phyloP scores from a whole-genome alignment of 1,140 invertebrate species.

The Parasteatoda tepidariorum region DNA sequence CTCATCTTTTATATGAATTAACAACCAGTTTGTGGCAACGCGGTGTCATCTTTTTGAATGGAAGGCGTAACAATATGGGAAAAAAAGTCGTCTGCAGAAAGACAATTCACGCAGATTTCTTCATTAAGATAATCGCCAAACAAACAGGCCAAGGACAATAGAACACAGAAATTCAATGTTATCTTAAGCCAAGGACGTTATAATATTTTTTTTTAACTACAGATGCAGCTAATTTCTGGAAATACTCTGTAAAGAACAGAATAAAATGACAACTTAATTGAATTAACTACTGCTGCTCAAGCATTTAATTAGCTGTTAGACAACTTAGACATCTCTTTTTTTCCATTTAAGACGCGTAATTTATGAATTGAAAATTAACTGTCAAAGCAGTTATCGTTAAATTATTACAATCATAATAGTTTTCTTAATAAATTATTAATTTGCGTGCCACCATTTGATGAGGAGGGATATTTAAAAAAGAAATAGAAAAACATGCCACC shows the following conservation, averaged over 20 bases:
- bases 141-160: constrained; percentile 2
- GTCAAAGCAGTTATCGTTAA: no score
- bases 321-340: no score
- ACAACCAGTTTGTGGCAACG: background rate
- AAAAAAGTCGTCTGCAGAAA: background rate
- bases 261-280: background rate
- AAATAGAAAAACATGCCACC: no score
- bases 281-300: no score
- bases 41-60: background rate
- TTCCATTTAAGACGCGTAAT: no score
- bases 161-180: background rate
- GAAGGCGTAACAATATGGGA: background rate
- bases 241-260: background rate
- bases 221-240: background rate
- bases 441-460: no score
- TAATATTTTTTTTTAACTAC: background rate
- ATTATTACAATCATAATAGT: no score
- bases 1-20: no score
- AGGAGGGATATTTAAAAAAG: no score
- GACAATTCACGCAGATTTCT: background rate
- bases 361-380: no score
- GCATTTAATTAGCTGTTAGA: no score
- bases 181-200: background rate
- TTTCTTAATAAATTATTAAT: no score
- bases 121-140: background rate